Percentiles rank a stretch among this genome's conserved stretches.
Conservation (phyloP, 92 coral and sea anemone genomes). For the Porites rus region DNA sequence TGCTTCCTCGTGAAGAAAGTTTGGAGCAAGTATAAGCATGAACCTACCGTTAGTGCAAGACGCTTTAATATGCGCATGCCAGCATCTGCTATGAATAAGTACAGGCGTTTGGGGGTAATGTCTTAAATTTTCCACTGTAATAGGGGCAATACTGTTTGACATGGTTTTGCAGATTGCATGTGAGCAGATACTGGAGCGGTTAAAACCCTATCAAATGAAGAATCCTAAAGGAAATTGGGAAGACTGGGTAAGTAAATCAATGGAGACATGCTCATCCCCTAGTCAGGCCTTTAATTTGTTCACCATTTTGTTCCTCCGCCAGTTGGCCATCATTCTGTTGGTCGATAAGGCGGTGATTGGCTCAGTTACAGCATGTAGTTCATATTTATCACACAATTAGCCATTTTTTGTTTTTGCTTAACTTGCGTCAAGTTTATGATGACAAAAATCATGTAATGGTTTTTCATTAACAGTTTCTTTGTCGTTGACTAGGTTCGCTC, state of each 20-base stretch:
- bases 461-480: neutral
- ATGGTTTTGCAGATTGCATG: constrained; percentile 74
- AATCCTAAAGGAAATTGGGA: constrained; percentile 92
- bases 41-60: no score
- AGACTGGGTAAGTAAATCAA: constrained; percentile 73
- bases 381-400: neutral
- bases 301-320: neutral
- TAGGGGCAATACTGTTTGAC: no score
- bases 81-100: no score
- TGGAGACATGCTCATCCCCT: neutral
- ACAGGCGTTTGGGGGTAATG: no score
- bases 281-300: neutral
- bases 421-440: no score
- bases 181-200: constrained; percentile 66
- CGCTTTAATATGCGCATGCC: no score
- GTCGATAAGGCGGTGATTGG: neutral
- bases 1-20: no score
- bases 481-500: constrained; percentile 50
- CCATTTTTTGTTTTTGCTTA: neutral
- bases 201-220: constrained; percentile 70
- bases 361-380: neutral
- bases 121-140: no score
- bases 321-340: neutral
- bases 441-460: neutral
- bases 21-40: no score